phyloP scores from a whole-genome alignment of 2,797 vertebrate genomes.

The Protosalanx chinensis region DNA sequence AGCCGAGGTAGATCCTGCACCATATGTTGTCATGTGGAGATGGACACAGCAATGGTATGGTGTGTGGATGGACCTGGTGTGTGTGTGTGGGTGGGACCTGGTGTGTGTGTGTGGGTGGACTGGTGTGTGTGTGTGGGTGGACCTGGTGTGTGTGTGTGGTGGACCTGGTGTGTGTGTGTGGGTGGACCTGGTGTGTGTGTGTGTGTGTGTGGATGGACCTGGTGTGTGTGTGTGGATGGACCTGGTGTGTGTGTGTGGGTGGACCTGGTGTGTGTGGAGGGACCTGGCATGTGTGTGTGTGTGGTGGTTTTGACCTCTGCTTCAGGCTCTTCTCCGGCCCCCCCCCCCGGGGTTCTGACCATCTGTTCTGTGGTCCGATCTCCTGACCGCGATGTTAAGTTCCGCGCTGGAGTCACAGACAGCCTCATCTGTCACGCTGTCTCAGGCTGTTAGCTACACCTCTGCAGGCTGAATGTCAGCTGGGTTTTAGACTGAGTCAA shows the following conservation, averaged over 20 bases:
- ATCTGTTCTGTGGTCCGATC: conserved; percentile 29
- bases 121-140: neutral
- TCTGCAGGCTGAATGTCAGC: too few species aligned
- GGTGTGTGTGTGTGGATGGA: too few species aligned
- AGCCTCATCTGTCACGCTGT: too few species aligned
- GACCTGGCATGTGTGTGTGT: conserved; percentile 1
- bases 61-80: neutral
- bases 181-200: too few species aligned
- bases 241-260: too few species aligned
- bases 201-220: too few species aligned
- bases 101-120: too few species aligned
- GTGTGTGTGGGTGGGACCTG: neutral
- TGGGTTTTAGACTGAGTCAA: too few species aligned
- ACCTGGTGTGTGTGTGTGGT: too few species aligned
- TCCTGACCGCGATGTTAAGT: neutral
- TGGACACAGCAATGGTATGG: neutral
- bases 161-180: too few species aligned
- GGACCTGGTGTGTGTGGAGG: neutral
- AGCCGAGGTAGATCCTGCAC: neutral
- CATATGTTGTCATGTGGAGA: conserved; percentile 1
- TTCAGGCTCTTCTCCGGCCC: too few species aligned
- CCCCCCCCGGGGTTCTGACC: conserved; percentile 14
- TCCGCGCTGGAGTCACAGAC: neutral
- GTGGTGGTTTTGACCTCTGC: neutral
- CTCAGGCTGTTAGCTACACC: too few species aligned